Conservation (phyloP, 2,113 vertebrate species). For the Nothocercus nigrocapillus region DNA sequence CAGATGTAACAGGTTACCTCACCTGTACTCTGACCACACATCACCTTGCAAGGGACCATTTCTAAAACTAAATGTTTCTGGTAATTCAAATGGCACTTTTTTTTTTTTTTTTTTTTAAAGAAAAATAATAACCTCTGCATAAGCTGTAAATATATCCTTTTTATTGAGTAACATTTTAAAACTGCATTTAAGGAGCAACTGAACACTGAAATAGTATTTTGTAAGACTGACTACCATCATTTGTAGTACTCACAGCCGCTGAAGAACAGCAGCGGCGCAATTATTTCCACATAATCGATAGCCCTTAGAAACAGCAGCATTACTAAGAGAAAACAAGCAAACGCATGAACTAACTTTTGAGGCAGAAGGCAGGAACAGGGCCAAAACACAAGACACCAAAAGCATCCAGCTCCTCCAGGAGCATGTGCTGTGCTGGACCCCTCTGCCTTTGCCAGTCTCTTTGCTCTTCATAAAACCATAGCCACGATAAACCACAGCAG, state of each 20-base stretch:
- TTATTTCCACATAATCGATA: conserved; percentile 31
- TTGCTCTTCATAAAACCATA: neutral
- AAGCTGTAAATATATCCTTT: neutral
- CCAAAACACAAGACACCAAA: neutral
- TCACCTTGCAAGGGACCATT: neutral
- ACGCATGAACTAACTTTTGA: neutral
- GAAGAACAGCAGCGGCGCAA: neutral
- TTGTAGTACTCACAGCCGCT: neutral
- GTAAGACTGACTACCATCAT: neutral
- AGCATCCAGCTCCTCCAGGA: neutral
- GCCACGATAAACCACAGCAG: neutral
- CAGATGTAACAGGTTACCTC: neutral
- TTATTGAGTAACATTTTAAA: neutral
- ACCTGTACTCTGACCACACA: neutral
- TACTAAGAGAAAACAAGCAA: neutral
- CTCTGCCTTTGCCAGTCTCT: neutral
- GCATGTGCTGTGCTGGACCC: neutral
- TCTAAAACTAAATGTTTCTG: neutral
- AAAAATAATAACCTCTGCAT: neutral
- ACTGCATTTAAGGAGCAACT: neutral
- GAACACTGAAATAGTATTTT: neutral
- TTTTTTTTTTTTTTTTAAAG: neutral
- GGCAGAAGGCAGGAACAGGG: neutral
- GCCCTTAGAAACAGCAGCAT: neutral
- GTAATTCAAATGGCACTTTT: neutral